Evolutionary conservation across 2,888 invertebrate species (phyloP).

Genomic region (Nemurella pictetii): DNA sequence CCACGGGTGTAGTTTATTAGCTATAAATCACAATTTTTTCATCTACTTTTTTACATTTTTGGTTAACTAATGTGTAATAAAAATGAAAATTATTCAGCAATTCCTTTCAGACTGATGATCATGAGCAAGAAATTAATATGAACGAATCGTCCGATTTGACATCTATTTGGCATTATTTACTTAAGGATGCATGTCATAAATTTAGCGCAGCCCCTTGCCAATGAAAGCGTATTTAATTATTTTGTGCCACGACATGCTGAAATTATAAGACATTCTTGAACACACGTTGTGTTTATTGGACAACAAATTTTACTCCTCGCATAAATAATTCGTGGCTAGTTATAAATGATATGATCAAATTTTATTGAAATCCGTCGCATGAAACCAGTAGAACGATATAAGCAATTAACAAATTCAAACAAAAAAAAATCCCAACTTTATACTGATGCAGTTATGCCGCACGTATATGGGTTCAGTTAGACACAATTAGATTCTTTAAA

Average conservation of each 20-base stretch:
- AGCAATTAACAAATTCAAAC: neutral
- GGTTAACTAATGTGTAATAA: neutral
- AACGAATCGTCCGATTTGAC: neutral
- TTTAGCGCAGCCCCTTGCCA: neutral
- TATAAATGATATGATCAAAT: neutral
- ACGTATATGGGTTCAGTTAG: neutral
- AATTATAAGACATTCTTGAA: constrained; percentile 7
- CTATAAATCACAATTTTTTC: neutral
- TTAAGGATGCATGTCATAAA: neutral
- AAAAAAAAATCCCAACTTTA: neutral
- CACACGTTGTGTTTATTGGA: constrained; percentile 25
- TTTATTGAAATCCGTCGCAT: constrained; percentile 4
- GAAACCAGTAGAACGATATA: neutral
- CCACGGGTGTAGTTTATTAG: neutral
- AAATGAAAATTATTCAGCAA: neutral
- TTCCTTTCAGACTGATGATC: neutral
- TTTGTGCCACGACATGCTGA: neutral
- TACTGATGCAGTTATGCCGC: neutral
- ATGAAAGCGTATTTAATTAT: constrained; percentile 19
- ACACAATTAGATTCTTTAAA: neutral
- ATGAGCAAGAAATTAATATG: neutral
- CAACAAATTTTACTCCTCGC: constrained; percentile 8
- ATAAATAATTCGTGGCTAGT: constrained; percentile 16
- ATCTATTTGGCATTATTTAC: neutral
- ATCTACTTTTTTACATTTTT: neutral